Evolutionary conservation across 1,140 invertebrate species (phyloP).

Genomic region (Aphaenogaster ashmeadi): DNA sequence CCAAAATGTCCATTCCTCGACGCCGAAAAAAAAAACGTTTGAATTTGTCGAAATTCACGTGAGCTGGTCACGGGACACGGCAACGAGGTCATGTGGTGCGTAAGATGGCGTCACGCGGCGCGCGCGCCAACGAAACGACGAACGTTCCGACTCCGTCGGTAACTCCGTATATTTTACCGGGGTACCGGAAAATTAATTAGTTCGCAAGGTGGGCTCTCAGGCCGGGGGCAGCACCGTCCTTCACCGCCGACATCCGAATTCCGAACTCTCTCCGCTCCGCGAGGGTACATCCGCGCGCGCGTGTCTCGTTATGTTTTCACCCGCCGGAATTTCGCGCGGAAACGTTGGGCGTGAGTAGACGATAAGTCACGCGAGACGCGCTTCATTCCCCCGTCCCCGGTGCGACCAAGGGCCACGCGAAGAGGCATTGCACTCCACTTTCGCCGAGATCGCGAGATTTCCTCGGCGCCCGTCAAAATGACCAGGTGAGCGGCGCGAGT

Average conservation of each 20-base stretch:
- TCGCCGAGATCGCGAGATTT: background rate
- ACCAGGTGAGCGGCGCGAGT: slow-evolving; percentile 29
- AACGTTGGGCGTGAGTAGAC: slow-evolving; percentile 1
- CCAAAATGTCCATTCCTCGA: slow-evolving; percentile 86
- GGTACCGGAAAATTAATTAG: too few species aligned
- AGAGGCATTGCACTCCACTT: background rate
- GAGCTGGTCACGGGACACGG: slow-evolving; percentile 88
- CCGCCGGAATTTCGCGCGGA: slow-evolving; percentile 2
- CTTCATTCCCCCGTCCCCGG: background rate
- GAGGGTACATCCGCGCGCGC: background rate
- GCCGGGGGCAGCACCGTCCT: background rate
- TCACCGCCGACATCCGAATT: background rate
- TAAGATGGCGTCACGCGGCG: slow-evolving; percentile 83
- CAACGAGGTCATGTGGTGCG: slow-evolving; percentile 87
- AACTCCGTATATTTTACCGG: background rate
- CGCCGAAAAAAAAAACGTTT: slow-evolving; percentile 85
- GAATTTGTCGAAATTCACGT: slow-evolving; percentile 88
- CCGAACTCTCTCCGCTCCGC: background rate
- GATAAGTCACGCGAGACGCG: background rate
- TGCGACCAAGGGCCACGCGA: background rate
- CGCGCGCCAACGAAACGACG: slow-evolving; percentile 49
- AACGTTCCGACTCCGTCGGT: background rate
- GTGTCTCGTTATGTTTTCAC: slow-evolving; percentile 21
- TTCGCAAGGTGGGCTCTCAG: background rate
- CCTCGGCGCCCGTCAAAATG: background rate